Conservation (phyloP, 2,113 vertebrate genomes). For the Gambusia holbrooki region DNA sequence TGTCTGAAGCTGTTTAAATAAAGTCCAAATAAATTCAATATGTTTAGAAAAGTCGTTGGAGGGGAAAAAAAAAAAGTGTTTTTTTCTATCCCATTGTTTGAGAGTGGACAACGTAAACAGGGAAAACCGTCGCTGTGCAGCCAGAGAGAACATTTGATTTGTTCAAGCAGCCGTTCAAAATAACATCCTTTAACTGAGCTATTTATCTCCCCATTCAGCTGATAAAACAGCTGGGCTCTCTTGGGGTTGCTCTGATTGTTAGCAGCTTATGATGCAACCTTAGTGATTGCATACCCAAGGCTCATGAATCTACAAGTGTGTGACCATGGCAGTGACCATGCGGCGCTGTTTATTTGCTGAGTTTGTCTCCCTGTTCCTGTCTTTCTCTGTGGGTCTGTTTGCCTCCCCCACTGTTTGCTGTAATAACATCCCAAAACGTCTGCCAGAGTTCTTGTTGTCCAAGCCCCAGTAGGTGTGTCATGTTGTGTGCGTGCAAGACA, state of each 20-base stretch:
- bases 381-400: constrained; percentile 43
- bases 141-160: constrained; percentile 23
- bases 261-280: background rate
- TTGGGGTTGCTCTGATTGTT: background rate
- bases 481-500: background rate
- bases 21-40: background rate
- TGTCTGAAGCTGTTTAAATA: constrained; percentile 15
- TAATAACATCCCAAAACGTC: constrained; percentile 66
- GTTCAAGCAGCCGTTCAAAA: constrained; percentile 12
- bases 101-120: constrained; percentile 16
- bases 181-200: background rate
- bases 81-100: constrained; percentile 8
- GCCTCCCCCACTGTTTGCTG: constrained; percentile 45
- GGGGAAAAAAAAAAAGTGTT: background rate
- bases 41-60: background rate
- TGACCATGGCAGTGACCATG: constrained; percentile 50
- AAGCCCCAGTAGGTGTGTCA: background rate
- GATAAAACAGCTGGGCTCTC: background rate
- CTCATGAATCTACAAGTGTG: constrained; percentile 41
- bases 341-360: constrained; percentile 60
- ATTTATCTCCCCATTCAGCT: background rate
- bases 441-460: constrained; percentile 6
- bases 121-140: background rate
- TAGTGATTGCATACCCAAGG: background rate
- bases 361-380: constrained; percentile 31